phyloP scores from a whole-genome alignment of 2,888 invertebrate genomes.

The Cataglyphis livida region DNA sequence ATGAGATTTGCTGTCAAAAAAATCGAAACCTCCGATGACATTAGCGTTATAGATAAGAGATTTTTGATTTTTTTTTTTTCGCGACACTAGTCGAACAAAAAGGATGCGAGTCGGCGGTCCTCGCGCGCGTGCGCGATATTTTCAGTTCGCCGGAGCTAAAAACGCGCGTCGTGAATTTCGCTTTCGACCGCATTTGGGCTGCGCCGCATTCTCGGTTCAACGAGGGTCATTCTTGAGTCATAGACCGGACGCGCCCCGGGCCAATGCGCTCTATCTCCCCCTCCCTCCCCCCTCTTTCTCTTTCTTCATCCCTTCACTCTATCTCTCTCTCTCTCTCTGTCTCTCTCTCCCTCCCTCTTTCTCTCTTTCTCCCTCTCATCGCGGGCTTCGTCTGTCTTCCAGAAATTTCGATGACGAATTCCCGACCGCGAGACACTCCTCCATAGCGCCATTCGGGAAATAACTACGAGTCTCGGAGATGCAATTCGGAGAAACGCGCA shows the following conservation, averaged over 20 bases:
- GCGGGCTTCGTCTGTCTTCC: conserved; percentile 68
- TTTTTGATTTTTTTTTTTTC: conserved; percentile 21
- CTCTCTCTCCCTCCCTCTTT: conserved; percentile 52
- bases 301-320: conserved; percentile 17
- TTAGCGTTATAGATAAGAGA: not conserved
- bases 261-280: conserved; percentile 68
- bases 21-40: not conserved
- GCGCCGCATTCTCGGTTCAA: conserved; percentile 76
- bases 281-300: conserved; percentile 51
- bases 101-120: conserved; percentile 4
- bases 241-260: conserved; percentile 82
- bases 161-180: conserved; percentile 72
- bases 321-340: conserved; percentile 48
- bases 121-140: conserved; percentile 68
- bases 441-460: conserved; percentile 22
- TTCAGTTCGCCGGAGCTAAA: conserved; percentile 73
- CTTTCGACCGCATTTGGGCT: conserved; percentile 67
- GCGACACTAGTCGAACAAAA: conserved; percentile 6
- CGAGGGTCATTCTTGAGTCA: conserved; percentile 84
- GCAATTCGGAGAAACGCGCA: conserved; percentile 14
- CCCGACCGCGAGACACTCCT: conserved; percentile 59
- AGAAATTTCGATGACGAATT: conserved; percentile 84
- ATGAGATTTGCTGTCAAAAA: not conserved
- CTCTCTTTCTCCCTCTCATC: conserved; percentile 57
- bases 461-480: conserved; percentile 32